These are phyloP conservation scores for Poecilus cupreus DNA, from an alignment of 2,888 invertebrate species.

Conservation along the genomic window DNA sequence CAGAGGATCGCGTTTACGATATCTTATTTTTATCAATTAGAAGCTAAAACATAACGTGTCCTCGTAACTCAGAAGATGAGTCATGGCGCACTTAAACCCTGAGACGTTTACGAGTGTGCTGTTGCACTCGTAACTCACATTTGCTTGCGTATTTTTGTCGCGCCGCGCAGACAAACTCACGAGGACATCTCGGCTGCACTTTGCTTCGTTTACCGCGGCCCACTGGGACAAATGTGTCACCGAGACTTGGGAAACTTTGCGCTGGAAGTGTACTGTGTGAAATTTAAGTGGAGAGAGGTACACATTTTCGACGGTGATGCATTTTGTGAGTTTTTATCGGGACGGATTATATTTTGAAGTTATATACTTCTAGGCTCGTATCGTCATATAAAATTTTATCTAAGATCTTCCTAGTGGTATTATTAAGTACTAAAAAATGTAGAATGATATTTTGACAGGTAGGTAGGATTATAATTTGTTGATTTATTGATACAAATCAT, in stretches of 20 bases:
- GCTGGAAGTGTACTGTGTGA: background rate
- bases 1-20: background rate
- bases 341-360: too few relatives aligned
- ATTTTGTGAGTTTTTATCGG: too few relatives aligned
- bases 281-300: slow-evolving; percentile 5
- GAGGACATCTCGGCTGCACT: background rate
- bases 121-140: slow-evolving; percentile 27
- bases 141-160: slow-evolving; percentile 33
- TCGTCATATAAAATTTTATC: too few relatives aligned
- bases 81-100: slow-evolving; percentile 39
- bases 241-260: background rate
- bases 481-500: too few relatives aligned
- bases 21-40: slow-evolving; percentile 49
- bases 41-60: slow-evolving; percentile 35
- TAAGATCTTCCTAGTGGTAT: too few relatives aligned
- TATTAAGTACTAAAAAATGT: too few relatives aligned
- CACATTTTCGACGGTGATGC: too few relatives aligned
- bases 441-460: too few relatives aligned
- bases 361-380: too few relatives aligned
- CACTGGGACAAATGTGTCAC: background rate
- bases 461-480: too few relatives aligned
- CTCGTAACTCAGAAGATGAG: slow-evolving; percentile 36
- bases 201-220: slow-evolving; percentile 10
- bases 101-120: slow-evolving; percentile 45
- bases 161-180: background rate